Percentiles rank a stretch among this genome's conserved stretches.
phyloP scores from a whole-genome alignment of 2,888 invertebrate genomes.

The Gerris lacustris region DNA sequence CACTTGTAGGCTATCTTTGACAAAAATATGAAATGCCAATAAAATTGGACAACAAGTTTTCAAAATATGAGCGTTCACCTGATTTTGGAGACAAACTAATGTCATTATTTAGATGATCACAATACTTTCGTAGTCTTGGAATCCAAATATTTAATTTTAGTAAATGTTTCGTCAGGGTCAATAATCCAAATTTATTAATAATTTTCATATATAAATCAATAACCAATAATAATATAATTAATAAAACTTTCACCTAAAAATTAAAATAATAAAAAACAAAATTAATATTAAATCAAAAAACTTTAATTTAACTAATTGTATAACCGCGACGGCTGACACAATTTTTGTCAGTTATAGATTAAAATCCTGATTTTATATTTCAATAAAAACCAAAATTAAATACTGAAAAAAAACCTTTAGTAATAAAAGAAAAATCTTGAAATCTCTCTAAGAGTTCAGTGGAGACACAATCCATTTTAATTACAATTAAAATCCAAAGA shows the following conservation, averaged over 20 bases:
- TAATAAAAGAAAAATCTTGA: background rate
- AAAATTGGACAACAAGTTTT: no score
- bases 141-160: no score
- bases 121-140: no score
- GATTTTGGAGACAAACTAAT: no score
- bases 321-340: constrained; percentile 13
- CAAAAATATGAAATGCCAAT: no score
- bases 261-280: background rate
- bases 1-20: no score
- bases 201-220: background rate
- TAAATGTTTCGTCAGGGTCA: no score
- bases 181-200: constrained; percentile 7
- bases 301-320: constrained; percentile 4
- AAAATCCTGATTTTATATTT: background rate
- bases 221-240: constrained; percentile 5
- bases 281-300: background rate
- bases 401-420: background rate
- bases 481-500: no score
- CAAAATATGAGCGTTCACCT: no score
- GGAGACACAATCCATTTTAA: no score
- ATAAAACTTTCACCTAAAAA: constrained; percentile 8
- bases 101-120: no score
- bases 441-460: no score
- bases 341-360: constrained; percentile 4
- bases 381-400: background rate